These are phyloP conservation scores for Onychomys torridus DNA, from an alignment of 2,797 vertebrate genomes.

Conservation along the genomic window DNA sequence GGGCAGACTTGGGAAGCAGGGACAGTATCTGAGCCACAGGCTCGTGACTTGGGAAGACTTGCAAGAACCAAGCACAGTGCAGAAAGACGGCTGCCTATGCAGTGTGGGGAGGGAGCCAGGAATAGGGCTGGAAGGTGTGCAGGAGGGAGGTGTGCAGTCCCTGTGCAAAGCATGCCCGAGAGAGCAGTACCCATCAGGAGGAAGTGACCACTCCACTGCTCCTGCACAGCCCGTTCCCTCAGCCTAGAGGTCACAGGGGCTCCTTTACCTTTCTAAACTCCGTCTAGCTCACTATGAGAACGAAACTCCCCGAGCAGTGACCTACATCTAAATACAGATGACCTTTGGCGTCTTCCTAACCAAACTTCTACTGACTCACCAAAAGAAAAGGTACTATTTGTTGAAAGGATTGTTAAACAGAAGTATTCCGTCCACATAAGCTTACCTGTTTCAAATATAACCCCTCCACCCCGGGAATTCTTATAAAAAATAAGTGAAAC, in stretches of 20 bases:
- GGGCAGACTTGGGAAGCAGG: background rate
- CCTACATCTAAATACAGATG: background rate
- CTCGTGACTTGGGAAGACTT: background rate
- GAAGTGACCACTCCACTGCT: background rate
- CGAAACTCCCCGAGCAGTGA: background rate
- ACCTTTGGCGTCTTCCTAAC: background rate
- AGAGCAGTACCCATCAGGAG: background rate
- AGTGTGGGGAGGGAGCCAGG: background rate
- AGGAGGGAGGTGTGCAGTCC: too few relatives aligned
- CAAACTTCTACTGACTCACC: background rate
- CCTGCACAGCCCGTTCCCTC: background rate
- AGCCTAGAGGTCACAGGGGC: background rate
- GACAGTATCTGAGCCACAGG: background rate
- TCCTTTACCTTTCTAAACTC: background rate
- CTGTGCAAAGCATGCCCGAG: background rate
- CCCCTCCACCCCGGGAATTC: background rate
- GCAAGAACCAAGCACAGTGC: background rate
- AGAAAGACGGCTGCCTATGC: background rate
- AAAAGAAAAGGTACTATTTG: constrained; percentile 8
- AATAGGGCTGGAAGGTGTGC: fast-evolving
- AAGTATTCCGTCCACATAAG: background rate
- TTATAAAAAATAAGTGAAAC: background rate
- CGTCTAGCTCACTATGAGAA: background rate
- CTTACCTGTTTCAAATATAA: constrained; percentile 49
- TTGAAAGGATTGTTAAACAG: constrained; percentile 8